phyloP scores from a whole-genome alignment of 2,113 vertebrate genomes.

The Prietella phreatophila region DNA sequence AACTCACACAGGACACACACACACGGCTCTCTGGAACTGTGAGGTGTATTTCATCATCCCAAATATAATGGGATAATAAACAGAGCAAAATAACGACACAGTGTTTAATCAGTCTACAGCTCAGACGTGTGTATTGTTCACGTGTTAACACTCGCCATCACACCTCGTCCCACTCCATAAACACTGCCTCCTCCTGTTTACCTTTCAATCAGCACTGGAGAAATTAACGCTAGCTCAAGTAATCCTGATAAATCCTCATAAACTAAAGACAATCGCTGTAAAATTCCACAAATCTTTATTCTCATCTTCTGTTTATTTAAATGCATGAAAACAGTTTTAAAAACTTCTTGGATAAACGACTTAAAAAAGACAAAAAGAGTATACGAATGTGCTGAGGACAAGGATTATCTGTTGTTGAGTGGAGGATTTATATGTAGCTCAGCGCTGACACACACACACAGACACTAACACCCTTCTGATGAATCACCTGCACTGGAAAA shows the following conservation, averaged over 20 bases:
- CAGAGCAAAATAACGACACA: not conserved
- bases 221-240: not conserved
- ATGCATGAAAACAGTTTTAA: not conserved
- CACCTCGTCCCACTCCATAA: not conserved
- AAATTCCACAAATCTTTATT: not conserved
- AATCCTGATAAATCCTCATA: not conserved
- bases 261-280: not conserved
- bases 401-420: conserved; percentile 63
- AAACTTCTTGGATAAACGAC: not conserved
- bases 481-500: conserved; percentile 80
- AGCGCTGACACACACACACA: conserved; percentile 43
- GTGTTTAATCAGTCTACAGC: not conserved
- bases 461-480: conserved; percentile 63
- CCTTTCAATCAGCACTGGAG: not conserved
- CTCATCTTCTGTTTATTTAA: not conserved
- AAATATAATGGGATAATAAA: not conserved
- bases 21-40: not conserved
- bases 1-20: not conserved
- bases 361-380: not conserved
- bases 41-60: not conserved
- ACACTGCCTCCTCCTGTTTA: not conserved
- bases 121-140: not conserved
- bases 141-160: not conserved
- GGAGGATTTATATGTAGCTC: conserved; percentile 55
- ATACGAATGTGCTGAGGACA: conserved; percentile 44